Percentiles rank a stretch among this genome's conserved stretches.
These are phyloP conservation scores for Lophura swinhoii DNA, from an alignment of 2,797 vertebrate species.

Conservation along the genomic window DNA sequence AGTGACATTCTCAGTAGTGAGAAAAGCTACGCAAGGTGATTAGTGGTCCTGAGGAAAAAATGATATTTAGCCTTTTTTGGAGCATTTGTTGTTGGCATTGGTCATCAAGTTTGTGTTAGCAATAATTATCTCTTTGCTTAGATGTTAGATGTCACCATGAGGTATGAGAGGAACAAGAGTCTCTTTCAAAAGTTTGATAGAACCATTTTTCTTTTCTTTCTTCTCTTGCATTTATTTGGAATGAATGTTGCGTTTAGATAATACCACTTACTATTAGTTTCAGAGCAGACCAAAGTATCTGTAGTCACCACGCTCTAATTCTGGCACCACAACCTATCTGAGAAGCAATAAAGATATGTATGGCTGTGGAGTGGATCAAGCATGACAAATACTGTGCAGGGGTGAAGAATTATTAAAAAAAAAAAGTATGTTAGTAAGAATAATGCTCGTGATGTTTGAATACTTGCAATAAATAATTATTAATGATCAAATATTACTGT, in stretches of 20 bases:
- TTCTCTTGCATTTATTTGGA: not conserved
- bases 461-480: not conserved
- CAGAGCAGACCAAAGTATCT: not conserved
- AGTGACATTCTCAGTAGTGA: not conserved
- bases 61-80: not conserved
- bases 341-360: rapidly evolving
- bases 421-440: not conserved
- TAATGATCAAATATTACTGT: not conserved
- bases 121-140: not conserved
- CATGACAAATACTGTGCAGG: not conserved
- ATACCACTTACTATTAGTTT: not conserved
- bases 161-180: not conserved
- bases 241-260: not conserved
- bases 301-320: not conserved
- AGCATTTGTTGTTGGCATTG: not conserved
- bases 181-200: not conserved
- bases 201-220: not conserved
- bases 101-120: not conserved
- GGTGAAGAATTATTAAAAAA: not conserved
- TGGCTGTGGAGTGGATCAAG: not conserved
- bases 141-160: not conserved
- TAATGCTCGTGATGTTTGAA: not conserved
- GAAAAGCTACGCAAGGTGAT: not conserved
- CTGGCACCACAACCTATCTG: not conserved
- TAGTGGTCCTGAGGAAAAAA: not conserved